phyloP scores from a whole-genome alignment of 2,113 vertebrate genomes.

The Podilymbus podiceps region DNA sequence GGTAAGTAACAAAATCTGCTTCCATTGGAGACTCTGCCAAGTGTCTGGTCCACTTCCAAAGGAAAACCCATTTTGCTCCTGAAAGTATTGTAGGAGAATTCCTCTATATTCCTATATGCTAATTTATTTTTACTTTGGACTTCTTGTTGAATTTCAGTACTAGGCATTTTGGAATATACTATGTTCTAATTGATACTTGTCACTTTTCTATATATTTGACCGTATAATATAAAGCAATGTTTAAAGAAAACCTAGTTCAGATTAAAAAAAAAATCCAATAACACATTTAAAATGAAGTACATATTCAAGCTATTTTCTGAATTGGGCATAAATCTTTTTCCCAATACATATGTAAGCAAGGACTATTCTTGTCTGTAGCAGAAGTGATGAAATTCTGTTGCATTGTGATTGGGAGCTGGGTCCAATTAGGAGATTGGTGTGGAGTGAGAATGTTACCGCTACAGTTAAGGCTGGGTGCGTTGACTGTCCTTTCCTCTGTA shows the following conservation, averaged over 20 bases:
- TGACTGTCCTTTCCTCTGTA: not conserved
- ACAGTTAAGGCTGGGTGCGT: not conserved
- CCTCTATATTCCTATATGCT: not conserved
- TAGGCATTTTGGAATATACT: not conserved
- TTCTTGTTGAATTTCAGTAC: not conserved
- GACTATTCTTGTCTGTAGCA: not conserved
- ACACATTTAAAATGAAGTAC: not conserved
- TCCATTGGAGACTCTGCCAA: not conserved
- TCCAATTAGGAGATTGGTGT: not conserved
- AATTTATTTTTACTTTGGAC: not conserved
- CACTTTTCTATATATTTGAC: not conserved
- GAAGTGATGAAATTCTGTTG: not conserved
- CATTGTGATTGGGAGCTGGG: not conserved
- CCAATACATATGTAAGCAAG: not conserved
- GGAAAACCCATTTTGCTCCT: not conserved
- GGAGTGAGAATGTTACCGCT: not conserved
- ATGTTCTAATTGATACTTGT: not conserved
- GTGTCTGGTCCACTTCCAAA: not conserved
- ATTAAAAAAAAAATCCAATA: not conserved
- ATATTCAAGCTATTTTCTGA: not conserved
- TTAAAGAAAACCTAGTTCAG: not conserved
- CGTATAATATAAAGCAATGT: not conserved
- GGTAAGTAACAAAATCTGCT: slow-evolving; percentile 68
- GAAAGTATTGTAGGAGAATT: not conserved
- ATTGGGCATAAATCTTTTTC: not conserved